phyloP scores from a whole-genome alignment of 1,140 invertebrate species.

The Brachionus plicatilis region DNA sequence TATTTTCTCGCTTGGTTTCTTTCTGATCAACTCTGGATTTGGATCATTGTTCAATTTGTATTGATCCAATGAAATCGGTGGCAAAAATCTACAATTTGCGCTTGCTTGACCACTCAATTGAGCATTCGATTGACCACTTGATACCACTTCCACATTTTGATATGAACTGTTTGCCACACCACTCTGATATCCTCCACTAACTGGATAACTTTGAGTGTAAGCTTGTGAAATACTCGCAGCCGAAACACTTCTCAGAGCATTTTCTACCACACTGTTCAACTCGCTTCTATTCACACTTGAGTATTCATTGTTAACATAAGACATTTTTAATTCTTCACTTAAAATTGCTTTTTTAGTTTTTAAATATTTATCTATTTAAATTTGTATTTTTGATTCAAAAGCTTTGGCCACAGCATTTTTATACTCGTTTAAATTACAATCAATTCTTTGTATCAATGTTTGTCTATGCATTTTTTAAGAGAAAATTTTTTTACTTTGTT shows the following conservation, averaged over 20 bases:
- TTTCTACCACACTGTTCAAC: slow-evolving; percentile 1
- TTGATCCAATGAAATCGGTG: slow-evolving; percentile 11
- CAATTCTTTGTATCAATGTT: neutral
- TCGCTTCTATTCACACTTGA: neutral
- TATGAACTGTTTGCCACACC: neutral
- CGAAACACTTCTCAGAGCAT: slow-evolving; percentile 18
- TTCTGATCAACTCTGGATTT: slow-evolving; percentile 28
- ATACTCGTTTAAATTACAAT: neutral
- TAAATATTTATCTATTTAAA: neutral
- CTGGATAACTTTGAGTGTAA: neutral
- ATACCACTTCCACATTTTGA: neutral
- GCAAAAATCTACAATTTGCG: slow-evolving; percentile 18
- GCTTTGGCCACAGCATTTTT: neutral
- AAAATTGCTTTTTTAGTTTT: neutral
- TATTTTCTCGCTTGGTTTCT: slow-evolving; percentile 13
- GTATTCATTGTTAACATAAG: neutral
- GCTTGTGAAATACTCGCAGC: neutral
- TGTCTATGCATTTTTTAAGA: neutral
- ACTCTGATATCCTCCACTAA: neutral
- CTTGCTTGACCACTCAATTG: neutral
- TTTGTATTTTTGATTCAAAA: neutral
- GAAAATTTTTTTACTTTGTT: neutral
- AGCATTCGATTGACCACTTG: neutral
- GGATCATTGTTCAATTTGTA: slow-evolving; percentile 39
- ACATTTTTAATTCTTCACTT: neutral